Evolutionary conservation across 2,888 invertebrate genomes (phyloP).

Genomic region (Leptinotarsa juncta): DNA sequence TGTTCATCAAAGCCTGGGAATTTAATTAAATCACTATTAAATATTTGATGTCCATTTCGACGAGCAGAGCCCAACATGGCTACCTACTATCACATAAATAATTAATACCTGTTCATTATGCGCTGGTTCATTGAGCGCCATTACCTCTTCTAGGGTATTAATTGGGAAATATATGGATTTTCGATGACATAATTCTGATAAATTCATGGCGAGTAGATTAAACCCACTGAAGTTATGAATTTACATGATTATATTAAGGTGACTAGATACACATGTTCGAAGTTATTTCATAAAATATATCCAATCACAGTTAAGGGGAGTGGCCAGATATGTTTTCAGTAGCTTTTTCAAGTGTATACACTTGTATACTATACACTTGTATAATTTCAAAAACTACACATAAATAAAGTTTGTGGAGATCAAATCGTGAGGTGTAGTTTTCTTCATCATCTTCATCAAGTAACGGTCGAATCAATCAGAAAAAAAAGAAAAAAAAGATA

Average conservation of each 20-base stretch:
- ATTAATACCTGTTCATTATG: conserved; percentile 12
- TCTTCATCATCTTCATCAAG: too few species aligned
- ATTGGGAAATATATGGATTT: conserved; percentile 2
- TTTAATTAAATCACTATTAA: conserved; percentile 11
- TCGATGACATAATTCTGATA: not conserved
- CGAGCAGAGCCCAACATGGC: conserved; percentile 1
- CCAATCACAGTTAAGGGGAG: too few species aligned
- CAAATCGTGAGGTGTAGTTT: too few species aligned
- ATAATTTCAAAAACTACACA: too few species aligned
- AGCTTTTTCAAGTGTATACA: too few species aligned
- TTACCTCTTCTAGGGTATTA: not conserved
- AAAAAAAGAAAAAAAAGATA: too few species aligned
- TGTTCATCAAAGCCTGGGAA: conserved; percentile 6
- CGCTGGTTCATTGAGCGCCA: not conserved
- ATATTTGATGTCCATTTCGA: conserved; percentile 8
- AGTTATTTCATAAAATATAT: too few species aligned
- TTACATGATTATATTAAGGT: not conserved
- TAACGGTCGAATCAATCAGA: too few species aligned
- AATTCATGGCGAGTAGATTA: not conserved
- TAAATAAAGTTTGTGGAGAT: too few species aligned
- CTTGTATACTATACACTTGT: too few species aligned
- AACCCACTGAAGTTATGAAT: not conserved
- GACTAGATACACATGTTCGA: not conserved
- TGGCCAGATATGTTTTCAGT: too few species aligned
- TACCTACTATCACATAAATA: not conserved